These are phyloP conservation scores for Maconellicoccus hirsutus DNA, from an alignment of 1,140 invertebrate species.

Conservation along the genomic window DNA sequence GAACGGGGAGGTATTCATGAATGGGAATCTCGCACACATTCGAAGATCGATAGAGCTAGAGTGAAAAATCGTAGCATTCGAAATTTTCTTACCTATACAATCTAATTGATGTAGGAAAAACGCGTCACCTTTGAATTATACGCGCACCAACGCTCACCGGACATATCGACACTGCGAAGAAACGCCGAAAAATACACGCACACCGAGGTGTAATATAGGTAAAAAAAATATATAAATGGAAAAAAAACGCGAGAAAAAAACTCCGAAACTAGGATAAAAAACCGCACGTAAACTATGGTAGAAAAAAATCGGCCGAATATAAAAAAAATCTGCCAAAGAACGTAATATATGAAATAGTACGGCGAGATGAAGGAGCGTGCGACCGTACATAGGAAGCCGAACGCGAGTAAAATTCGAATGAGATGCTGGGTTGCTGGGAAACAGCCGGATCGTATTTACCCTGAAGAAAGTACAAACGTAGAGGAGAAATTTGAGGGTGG, in stretches of 20 bases:
- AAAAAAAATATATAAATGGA: no score
- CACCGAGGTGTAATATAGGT: no score
- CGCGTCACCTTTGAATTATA: neutral
- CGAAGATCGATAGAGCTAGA: neutral
- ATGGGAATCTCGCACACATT: neutral
- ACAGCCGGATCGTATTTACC: slow-evolving; percentile 14
- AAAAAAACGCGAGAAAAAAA: neutral
- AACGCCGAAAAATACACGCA: no score
- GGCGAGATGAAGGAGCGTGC: slow-evolving; percentile 1
- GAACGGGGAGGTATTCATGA: neutral
- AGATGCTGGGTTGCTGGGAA: slow-evolving; percentile 19
- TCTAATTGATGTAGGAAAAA: neutral
- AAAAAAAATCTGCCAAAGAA: slow-evolving; percentile 1
- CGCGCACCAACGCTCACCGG: neutral
- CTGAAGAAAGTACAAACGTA: neutral
- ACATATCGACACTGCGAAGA: neutral
- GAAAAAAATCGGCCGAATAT: neutral
- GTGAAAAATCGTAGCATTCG: neutral
- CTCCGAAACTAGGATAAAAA: neutral
- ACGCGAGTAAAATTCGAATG: slow-evolving; percentile 12
- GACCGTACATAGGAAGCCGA: neutral
- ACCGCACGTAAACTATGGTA: neutral
- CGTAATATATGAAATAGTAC: neutral
- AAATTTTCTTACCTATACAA: neutral
- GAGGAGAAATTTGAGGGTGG: slow-evolving; percentile 13